A percentile compares a stretch with the other conserved stretches of the same genome.
Evolutionary conservation across 1,140 invertebrate genomes (phyloP).

Genomic region (Trachymyrmex cornetzi): DNA sequence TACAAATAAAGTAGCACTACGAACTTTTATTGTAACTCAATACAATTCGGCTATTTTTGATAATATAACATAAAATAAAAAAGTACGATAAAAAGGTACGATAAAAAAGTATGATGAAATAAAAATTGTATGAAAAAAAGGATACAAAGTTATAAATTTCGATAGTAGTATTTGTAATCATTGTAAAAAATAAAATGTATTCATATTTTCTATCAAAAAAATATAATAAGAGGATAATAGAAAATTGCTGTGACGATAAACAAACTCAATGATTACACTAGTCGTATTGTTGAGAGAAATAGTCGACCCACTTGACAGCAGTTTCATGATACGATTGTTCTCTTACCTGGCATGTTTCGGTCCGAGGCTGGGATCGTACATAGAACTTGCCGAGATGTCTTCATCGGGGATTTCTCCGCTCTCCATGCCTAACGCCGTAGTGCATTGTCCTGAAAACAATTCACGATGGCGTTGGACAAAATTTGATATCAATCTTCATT

Average conservation of each 20-base stretch:
- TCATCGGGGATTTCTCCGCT: conserved; percentile 88
- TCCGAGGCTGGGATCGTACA: conserved; percentile 88
- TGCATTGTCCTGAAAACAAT: conserved; percentile 87
- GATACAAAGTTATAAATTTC: background rate
- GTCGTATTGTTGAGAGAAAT: conserved; percentile 47
- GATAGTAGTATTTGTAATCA: too few relatives aligned
- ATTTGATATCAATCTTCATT: conserved; percentile 68
- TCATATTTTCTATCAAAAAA: background rate
- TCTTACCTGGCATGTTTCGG: conserved; percentile 89
- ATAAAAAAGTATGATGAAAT: background rate
- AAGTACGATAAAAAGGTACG: background rate
- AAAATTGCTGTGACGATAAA: background rate
- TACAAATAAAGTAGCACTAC: too few relatives aligned
- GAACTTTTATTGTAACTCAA: too few relatives aligned
- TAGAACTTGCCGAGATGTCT: conserved; percentile 88
- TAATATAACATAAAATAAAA: background rate
- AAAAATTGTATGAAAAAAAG: background rate
- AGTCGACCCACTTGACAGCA: conserved; percentile 40
- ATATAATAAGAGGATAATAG: background rate
- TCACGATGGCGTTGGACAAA: conserved; percentile 57
- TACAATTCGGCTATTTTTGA: background rate
- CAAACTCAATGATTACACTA: background rate
- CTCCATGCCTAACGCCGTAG: conserved; percentile 88
- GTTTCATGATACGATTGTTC: conserved; percentile 76
- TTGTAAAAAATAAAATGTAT: too few relatives aligned